Percentiles rank a stretch among this genome's conserved stretches.
These are phyloP conservation scores for Scopus umbretta DNA, from an alignment of 2,113 vertebrate genomes.

Conservation along the genomic window DNA sequence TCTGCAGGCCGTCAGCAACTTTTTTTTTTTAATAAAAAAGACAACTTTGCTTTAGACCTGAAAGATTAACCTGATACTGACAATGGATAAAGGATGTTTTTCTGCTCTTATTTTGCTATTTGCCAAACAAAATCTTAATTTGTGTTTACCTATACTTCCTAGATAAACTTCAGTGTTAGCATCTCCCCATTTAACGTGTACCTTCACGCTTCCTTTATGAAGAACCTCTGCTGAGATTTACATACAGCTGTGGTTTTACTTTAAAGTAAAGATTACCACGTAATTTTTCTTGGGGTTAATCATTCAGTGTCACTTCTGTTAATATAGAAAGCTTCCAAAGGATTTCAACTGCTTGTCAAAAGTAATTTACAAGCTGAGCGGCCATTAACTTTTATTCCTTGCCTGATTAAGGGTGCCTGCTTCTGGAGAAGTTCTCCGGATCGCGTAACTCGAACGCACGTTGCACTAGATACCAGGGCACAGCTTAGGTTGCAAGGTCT, in stretches of 20 bases:
- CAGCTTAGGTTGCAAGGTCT: not conserved
- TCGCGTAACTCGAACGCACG: rapidly evolving
- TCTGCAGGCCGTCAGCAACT: not conserved
- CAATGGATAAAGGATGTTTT: not conserved
- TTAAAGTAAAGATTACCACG: rapidly evolving
- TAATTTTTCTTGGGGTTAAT: not conserved
- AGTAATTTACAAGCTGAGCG: not conserved
- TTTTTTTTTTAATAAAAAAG: not conserved
- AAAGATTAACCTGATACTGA: not conserved
- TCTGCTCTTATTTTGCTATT: not conserved
- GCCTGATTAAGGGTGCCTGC: not conserved
- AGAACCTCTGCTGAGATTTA: not conserved
- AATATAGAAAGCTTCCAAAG: not conserved
- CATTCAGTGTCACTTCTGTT: not conserved
- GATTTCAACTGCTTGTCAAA: not conserved
- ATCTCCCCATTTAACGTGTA: not conserved
- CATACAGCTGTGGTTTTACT: not conserved
- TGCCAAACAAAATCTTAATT: not conserved
- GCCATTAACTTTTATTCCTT: not conserved
- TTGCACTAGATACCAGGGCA: not conserved
- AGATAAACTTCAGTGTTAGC: not conserved
- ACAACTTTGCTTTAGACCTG: not conserved
- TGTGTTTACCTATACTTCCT: not conserved
- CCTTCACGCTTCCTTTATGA: not conserved
- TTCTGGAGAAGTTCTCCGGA: not conserved